Conservation (phyloP, 2,113 vertebrate genomes). For the Atlantisia rogersi region DNA sequence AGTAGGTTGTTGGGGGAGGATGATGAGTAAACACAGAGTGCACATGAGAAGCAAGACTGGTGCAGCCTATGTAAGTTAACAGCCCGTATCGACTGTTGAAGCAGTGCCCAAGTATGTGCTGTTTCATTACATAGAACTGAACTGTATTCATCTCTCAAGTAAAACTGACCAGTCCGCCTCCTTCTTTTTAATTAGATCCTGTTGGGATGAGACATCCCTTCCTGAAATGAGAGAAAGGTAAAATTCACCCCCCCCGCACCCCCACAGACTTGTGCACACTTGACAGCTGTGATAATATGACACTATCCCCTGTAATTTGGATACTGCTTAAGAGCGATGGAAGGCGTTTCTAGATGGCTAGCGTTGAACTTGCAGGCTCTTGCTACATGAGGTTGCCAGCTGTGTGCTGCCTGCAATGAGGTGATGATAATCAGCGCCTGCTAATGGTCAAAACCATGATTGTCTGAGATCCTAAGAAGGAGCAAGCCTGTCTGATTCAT, state of each 20-base stretch:
- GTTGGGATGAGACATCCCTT: background rate
- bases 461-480: background rate
- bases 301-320: background rate
- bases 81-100: background rate
- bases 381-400: background rate
- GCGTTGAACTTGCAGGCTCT: background rate
- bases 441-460: background rate
- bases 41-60: background rate
- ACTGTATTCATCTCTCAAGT: background rate
- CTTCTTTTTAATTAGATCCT: conserved; percentile 16
- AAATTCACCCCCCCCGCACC: background rate
- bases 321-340: background rate
- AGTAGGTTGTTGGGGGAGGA: background rate
- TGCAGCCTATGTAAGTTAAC: background rate
- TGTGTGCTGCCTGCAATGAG: background rate
- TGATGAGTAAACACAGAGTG: background rate
- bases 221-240: conserved; percentile 8
- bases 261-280: background rate
- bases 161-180: background rate
- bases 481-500: background rate
- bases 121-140: background rate
- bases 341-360: background rate
- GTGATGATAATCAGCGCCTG: background rate
- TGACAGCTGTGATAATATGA: conserved; percentile 8
- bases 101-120: background rate